A percentile compares a stretch with the other conserved stretches of the same genome.
Conservation (phyloP, 1,140 invertebrate genomes). For the Holcopasites calliopsidis region DNA sequence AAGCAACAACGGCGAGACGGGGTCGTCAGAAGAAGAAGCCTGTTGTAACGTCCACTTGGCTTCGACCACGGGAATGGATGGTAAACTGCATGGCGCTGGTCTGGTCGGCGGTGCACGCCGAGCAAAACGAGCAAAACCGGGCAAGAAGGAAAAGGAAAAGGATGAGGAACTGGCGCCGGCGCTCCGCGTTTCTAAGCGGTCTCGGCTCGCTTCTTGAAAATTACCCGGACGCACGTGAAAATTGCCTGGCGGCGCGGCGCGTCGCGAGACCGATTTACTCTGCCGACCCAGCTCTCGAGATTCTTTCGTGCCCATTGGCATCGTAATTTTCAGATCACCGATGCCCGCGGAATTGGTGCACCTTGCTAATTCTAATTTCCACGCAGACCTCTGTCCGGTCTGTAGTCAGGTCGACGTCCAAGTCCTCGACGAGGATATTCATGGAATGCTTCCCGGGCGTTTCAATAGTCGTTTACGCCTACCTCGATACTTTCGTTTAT, state of each 20-base stretch:
- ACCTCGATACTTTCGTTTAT: neutral
- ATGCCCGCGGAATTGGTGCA: constrained; percentile 37
- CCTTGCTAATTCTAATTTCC: constrained; percentile 25
- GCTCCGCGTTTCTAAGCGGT: constrained; percentile 61
- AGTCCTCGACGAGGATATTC: neutral
- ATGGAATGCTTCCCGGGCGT: neutral
- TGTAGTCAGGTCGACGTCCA: neutral
- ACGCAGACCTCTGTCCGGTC: constrained; percentile 17
- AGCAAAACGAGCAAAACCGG: constrained; percentile 43
- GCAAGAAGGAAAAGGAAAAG: constrained; percentile 55
- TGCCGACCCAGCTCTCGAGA: constrained; percentile 30
- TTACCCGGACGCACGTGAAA: constrained; percentile 65
- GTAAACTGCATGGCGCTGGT: constrained; percentile 29
- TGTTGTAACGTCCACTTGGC: constrained; percentile 30
- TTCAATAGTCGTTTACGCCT: neutral
- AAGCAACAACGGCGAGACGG: constrained; percentile 26
- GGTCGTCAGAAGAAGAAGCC: constrained; percentile 43
- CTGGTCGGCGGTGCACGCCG: constrained; percentile 21
- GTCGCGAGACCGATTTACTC: constrained; percentile 35
- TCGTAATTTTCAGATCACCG: constrained; percentile 38
- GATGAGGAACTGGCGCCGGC: constrained; percentile 61
- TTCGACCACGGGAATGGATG: constrained; percentile 46
- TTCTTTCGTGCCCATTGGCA: neutral
- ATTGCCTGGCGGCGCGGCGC: constrained; percentile 52
- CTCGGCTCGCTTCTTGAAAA: constrained; percentile 54